These are phyloP conservation scores for Nemurella pictetii DNA, from an alignment of 2,888 invertebrate species.

Conservation along the genomic window DNA sequence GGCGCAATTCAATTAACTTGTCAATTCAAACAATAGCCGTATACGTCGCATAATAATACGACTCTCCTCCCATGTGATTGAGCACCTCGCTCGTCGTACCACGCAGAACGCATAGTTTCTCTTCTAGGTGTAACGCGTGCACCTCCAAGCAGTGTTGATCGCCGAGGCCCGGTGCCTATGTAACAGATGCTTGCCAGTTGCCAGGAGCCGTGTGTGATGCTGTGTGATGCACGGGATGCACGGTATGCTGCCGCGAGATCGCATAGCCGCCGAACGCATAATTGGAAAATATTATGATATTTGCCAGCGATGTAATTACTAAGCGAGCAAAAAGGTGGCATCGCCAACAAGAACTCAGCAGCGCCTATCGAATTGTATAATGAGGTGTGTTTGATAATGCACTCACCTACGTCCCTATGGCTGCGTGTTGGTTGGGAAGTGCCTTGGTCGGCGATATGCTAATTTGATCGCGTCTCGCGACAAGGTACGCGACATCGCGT, in stretches of 20 bases:
- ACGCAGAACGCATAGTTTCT: neutral
- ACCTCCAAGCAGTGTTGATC: too few species aligned
- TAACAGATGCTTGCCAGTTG: neutral
- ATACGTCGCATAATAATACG: neutral
- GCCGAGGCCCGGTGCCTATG: too few species aligned
- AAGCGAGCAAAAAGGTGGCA: neutral
- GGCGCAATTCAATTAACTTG: slow-evolving; percentile 11
- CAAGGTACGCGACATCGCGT: too few species aligned
- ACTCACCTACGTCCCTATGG: too few species aligned
- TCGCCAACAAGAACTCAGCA: neutral
- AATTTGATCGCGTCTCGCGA: neutral
- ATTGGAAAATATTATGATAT: neutral
- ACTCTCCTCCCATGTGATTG: slow-evolving; percentile 8
- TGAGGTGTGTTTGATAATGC: neutral
- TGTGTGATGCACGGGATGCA: neutral
- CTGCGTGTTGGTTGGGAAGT: neutral
- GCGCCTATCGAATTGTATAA: neutral
- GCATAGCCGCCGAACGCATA: neutral
- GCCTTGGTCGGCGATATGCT: neutral
- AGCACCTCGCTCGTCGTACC: neutral
- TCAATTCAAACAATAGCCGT: slow-evolving; percentile 8
- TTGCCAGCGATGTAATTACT: neutral
- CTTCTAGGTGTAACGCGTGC: neutral
- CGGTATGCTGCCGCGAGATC: neutral
- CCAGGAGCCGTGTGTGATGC: too few species aligned